Percentiles rank a stretch among this genome's conserved stretches.
These are phyloP conservation scores for Hetaerina titia DNA, from an alignment of 2,888 invertebrate genomes.

Conservation along the genomic window DNA sequence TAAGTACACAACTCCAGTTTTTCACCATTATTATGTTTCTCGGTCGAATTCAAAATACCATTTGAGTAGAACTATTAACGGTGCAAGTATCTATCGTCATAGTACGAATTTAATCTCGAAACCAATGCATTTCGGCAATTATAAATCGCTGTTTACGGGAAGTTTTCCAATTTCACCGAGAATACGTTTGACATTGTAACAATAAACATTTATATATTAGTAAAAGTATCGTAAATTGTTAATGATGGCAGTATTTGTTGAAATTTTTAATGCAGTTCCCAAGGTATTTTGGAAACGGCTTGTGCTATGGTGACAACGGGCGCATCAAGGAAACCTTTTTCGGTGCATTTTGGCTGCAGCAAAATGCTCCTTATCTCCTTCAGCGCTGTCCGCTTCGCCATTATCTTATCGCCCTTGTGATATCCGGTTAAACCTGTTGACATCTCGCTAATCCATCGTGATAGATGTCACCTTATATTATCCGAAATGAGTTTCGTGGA, in stretches of 20 bases:
- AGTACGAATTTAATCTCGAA: no score
- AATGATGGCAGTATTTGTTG: no score
- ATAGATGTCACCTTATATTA: background rate
- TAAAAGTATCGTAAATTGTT: background rate
- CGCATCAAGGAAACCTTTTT: background rate
- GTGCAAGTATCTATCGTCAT: no score
- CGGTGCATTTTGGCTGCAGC: slow-evolving; percentile 37
- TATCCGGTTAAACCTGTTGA: background rate
- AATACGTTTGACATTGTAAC: no score
- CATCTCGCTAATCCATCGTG: background rate
- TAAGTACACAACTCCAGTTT: no score
- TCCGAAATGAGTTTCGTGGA: background rate
- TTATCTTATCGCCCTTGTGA: background rate
- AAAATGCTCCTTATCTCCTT: slow-evolving; percentile 24
- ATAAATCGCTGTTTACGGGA: no score
- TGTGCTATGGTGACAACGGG: background rate
- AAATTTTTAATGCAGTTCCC: no score
- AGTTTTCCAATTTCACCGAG: no score
- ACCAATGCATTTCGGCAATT: no score
- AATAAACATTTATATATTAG: background rate
- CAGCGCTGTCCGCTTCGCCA: background rate
- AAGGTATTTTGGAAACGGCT: background rate
- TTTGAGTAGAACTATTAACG: no score
- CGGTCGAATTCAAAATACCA: no score
- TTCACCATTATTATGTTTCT: no score